Evolutionary conservation across 2,797 vertebrate species (phyloP).

Genomic region (Diplodus puntazzo): DNA sequence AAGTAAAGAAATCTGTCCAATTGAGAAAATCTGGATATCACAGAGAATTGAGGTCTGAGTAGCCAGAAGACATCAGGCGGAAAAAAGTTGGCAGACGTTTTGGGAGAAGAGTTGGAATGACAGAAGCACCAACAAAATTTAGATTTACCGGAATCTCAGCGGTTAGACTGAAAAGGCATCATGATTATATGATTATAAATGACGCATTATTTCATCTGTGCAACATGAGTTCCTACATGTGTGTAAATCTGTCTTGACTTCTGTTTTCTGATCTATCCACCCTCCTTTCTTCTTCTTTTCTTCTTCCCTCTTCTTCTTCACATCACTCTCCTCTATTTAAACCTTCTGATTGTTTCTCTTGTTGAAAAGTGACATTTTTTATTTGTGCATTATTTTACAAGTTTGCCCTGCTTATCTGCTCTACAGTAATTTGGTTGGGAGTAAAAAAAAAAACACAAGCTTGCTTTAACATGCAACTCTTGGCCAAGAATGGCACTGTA

Average conservation of each 20-base stretch:
- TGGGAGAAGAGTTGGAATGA: too few species aligned
- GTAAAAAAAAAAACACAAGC: conserved; percentile 19
- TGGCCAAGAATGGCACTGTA: background rate
- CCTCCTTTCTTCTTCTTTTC: background rate
- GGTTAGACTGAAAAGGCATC: background rate
- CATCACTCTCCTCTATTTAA: conserved; percentile 14
- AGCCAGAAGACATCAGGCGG: too few species aligned
- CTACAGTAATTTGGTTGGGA: conserved; percentile 48
- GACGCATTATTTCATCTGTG: background rate
- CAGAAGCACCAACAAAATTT: too few species aligned
- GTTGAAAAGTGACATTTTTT: conserved; percentile 42
- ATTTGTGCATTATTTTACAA: conserved; percentile 35
- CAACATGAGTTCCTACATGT: conserved; percentile 52
- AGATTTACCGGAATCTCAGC: background rate
- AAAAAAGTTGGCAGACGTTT: too few species aligned
- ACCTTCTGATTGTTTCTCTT: conserved; percentile 28
- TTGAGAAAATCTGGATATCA: too few species aligned
- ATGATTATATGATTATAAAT: background rate
- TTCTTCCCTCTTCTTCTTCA: background rate
- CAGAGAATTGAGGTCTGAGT: too few species aligned
- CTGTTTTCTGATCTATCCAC: conserved; percentile 18
- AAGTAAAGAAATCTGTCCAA: too few species aligned
- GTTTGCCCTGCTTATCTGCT: conserved; percentile 57
- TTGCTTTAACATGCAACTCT: conserved; percentile 18
- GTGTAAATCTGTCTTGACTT: conserved; percentile 36